phyloP scores from a whole-genome alignment of 1,140 invertebrate species.

The Homarus americanus region DNA sequence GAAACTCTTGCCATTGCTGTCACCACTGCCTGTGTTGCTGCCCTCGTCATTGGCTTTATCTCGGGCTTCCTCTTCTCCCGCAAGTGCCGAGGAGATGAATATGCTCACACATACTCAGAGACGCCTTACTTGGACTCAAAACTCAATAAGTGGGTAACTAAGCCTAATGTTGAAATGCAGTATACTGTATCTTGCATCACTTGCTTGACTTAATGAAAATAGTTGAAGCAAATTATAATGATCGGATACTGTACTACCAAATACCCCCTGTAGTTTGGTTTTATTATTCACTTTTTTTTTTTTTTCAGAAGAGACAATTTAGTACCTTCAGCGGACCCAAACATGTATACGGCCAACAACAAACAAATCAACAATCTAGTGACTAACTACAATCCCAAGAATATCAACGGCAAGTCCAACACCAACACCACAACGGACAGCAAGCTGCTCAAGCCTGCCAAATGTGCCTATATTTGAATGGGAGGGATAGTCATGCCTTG shows the following conservation, averaged over 20 bases:
- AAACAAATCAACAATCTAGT: conserved; percentile 75
- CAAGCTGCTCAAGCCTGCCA: conserved; percentile 73
- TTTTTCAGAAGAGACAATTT: conserved; percentile 74
- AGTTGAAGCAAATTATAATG: too few relatives aligned
- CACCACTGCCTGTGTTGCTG: conserved; percentile 87
- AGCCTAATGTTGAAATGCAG: too few relatives aligned
- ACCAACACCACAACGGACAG: conserved; percentile 74
- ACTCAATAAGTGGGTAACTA: conserved; percentile 70
- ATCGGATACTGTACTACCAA: too few relatives aligned
- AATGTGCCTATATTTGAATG: conserved; percentile 74
- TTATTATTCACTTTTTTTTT: background rate
- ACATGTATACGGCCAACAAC: conserved; percentile 75
- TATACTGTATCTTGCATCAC: too few relatives aligned
- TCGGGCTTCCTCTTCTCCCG: conserved; percentile 90
- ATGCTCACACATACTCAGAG: conserved; percentile 76
- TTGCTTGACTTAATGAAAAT: too few relatives aligned
- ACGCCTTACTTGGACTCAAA: conserved; percentile 75
- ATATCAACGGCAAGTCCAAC: conserved; percentile 74
- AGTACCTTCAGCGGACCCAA: conserved; percentile 72
- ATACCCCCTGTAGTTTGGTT: too few relatives aligned
- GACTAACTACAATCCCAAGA: conserved; percentile 74
- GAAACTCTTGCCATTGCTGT: conserved; percentile 89
- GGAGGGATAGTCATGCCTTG: conserved; percentile 43
- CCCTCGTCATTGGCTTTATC: conserved; percentile 89
- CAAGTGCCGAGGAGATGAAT: conserved; percentile 81